These are phyloP conservation scores for Dromas ardeola DNA, from an alignment of 2,113 vertebrate species.

Conservation along the genomic window DNA sequence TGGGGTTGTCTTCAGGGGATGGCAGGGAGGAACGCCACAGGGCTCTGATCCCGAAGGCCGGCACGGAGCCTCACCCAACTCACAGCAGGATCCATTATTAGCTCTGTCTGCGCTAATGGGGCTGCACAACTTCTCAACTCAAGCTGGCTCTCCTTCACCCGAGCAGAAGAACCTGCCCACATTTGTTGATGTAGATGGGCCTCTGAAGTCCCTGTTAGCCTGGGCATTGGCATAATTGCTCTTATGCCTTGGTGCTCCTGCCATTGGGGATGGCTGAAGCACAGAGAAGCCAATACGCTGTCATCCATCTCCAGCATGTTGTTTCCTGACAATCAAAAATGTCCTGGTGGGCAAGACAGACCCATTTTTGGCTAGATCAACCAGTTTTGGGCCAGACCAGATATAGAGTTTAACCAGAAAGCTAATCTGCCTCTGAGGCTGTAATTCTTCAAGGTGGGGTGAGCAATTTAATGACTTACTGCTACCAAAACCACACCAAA, in stretches of 20 bases:
- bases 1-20: neutral
- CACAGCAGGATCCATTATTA: no score
- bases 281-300: neutral
- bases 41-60: neutral
- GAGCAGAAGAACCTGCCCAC: neutral
- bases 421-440: neutral
- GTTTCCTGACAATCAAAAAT: neutral
- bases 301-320: neutral
- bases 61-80: neutral
- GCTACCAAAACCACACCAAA: neutral
- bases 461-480: neutral
- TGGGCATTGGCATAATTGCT: neutral
- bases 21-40: accelerated
- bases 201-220: neutral
- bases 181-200: neutral
- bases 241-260: neutral
- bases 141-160: neutral
- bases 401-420: neutral
- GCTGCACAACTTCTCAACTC: neutral
- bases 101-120: neutral
- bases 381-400: neutral
- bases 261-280: neutral
- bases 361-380: neutral
- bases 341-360: neutral
- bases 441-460: neutral